Base-by-base conservation (phyloP, 2,113 vertebrate genomes). In the Malaclemys terrapin region DNA sequence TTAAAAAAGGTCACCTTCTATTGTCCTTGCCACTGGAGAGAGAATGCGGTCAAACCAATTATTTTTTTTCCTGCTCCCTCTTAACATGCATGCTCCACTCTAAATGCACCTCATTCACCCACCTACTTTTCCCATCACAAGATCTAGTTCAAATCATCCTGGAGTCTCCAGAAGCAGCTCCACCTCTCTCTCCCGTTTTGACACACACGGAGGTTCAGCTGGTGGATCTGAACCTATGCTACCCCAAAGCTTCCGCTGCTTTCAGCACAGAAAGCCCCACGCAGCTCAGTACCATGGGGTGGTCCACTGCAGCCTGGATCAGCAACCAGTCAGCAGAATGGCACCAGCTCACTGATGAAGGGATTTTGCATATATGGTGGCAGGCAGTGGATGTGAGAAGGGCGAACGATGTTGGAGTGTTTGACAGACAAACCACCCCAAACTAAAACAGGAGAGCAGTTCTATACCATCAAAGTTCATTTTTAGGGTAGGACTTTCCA, bases 401-500 rank as follows among this genome's bases (percentile, higher is more conserved):
- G 49, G 31, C 38, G 38, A 84, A 90, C 78, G 19, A 5, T 93
- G 47, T 45, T 79, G 38, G 8, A 81, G 35, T 52, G 11, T 2
- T 57, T 45, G 56, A 52, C 57, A 80, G 29, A 27, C 10, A 4
- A n/a, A 76, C 76, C 72, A 86, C 94, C 53, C 81, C 62, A 69
- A 69, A 69, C 62, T n/a, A 84, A 78, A 92, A 50, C 45, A 84
- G 29, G 31, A 45, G 35, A 52, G 11, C 49, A 91, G 31, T 45
- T 11, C 87, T 94, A 78, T 94, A 78, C 89, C 93, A 91, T 90
- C 16, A 62, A 35, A 84, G 5, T 14, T 49, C n/a, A 62, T 16
- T 93, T 86, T 59, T 19, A 83, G 35, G 52, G 80, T 22, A 90
- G 50, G 2, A 9, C 2, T 42, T 20, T 19, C 80, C 80, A 78